phyloP scores from a whole-genome alignment of 2,888 invertebrate genomes.

The Meganola albula region DNA sequence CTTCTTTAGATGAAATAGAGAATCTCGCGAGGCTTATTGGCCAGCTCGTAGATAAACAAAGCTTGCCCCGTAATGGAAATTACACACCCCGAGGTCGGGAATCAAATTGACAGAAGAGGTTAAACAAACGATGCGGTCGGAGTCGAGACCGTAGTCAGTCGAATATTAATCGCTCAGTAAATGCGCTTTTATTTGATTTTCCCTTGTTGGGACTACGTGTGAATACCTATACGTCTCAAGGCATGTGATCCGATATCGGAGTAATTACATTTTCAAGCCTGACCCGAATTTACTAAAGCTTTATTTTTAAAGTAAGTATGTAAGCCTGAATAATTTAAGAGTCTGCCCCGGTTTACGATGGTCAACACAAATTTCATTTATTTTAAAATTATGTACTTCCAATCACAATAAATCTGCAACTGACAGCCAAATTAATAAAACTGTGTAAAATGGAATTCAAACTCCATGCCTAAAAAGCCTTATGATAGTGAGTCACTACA shows the following conservation, averaged over 20 bases:
- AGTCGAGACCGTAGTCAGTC: constrained; percentile 58
- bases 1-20: constrained; percentile 47
- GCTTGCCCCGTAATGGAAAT: constrained; percentile 70
- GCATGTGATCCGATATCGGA: constrained; percentile 18
- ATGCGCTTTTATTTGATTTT: constrained; percentile 73
- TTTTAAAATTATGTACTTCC: no score
- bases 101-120: constrained; percentile 77
- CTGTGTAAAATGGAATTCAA: no score
- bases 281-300: no score
- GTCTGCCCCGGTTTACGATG: no score
- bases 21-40: constrained; percentile 51
- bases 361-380: no score
- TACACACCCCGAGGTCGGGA: constrained; percentile 74
- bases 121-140: constrained; percentile 75
- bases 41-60: constrained; percentile 64
- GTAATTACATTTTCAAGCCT: no score
- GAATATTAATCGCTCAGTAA: constrained; percentile 72
- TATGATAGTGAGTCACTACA: no score
- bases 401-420: no score
- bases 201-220: constrained; percentile 35
- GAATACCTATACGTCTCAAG: constrained; percentile 33
- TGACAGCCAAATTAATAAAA: no score
- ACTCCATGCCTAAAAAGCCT: no score
- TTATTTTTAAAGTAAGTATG: no score
- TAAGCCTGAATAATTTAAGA: no score